Conservation (phyloP, 2,888 invertebrate species). For the Chaitophorus viminalis region DNA sequence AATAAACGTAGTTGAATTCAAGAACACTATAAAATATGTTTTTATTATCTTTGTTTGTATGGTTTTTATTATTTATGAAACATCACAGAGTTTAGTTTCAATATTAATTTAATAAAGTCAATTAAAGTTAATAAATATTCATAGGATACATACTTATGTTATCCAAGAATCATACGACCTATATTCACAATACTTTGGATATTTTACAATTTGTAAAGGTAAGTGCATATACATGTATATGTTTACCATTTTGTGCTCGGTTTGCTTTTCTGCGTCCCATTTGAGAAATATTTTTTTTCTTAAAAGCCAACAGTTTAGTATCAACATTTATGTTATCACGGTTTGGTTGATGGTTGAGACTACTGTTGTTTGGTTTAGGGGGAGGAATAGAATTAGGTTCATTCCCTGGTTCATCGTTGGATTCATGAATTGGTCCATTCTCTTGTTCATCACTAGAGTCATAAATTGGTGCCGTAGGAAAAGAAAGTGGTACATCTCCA, state of each 20-base stretch:
- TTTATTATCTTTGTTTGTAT: too few relatives aligned
- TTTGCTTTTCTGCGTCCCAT: conserved; percentile 62
- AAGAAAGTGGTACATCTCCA: too few relatives aligned
- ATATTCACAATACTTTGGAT: not conserved
- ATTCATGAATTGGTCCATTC: not conserved
- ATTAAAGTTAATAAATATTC: not conserved
- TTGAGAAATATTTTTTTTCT: conserved; percentile 45
- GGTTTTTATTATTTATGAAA: too few relatives aligned
- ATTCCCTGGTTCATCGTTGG: not conserved
- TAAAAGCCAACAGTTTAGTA: not conserved
- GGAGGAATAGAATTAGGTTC: not conserved
- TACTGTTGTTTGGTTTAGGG: not conserved
- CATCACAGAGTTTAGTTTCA: too few relatives aligned
- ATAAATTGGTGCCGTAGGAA: too few relatives aligned
- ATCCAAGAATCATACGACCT: not conserved
- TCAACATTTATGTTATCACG: not conserved
- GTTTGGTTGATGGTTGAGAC: not conserved
- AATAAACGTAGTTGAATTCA: too few relatives aligned
- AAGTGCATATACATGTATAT: not conserved
- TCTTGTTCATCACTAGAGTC: not conserved
- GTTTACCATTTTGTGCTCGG: conserved; percentile 57
- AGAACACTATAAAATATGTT: too few relatives aligned
- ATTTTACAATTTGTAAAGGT: not conserved
- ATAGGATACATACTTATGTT: not conserved
- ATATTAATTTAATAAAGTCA: too few relatives aligned